These are phyloP conservation scores for Paramormyrops kingsleyae DNA, from an alignment of 2,113 vertebrate genomes.

Conservation along the genomic window DNA sequence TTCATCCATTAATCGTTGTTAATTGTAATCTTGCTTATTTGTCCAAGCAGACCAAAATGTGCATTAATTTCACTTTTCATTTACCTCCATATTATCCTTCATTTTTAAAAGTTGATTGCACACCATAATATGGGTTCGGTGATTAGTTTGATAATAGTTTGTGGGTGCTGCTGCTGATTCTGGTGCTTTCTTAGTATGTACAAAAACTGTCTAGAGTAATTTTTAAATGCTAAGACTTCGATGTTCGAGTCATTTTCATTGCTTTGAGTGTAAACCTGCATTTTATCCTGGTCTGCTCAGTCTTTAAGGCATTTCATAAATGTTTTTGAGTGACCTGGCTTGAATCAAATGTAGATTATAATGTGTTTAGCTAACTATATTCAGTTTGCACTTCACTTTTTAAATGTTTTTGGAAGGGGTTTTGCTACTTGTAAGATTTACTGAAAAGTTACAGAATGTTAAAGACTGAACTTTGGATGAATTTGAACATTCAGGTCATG, in stretches of 20 bases:
- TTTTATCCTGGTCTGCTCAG: background rate
- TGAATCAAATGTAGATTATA: background rate
- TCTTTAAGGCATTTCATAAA: background rate
- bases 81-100: background rate
- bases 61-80: background rate
- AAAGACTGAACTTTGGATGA: background rate
- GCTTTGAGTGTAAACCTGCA: background rate
- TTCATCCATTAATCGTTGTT: background rate
- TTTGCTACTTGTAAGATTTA: background rate
- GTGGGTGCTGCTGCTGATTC: background rate
- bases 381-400: background rate
- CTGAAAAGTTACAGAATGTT: background rate
- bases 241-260: background rate
- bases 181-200: background rate
- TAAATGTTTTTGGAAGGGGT: background rate
- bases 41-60: background rate
- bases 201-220: background rate
- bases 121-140: background rate
- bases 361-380: background rate
- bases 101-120: background rate
- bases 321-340: background rate
- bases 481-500: background rate
- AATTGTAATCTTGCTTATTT: background rate
- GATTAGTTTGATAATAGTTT: background rate
- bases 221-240: background rate